Evolutionary conservation across 2,888 invertebrate genomes (phyloP).

Genomic region (Dasysyrphus albostriatus): DNA sequence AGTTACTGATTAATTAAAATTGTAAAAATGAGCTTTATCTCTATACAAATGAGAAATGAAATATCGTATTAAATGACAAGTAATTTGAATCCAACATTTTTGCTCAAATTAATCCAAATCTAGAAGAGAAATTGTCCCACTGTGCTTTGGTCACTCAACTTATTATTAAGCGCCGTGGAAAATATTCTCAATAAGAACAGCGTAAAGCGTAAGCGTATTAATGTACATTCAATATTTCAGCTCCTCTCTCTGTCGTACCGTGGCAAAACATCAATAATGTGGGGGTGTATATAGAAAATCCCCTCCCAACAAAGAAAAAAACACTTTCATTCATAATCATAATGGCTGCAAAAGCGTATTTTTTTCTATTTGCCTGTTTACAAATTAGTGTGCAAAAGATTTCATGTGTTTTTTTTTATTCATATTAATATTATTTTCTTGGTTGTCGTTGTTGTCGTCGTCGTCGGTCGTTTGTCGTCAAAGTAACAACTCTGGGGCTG

Average conservation of each 20-base stretch:
- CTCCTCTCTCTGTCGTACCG: background rate
- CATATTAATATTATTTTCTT: background rate
- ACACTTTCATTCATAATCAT: slow-evolving; percentile 66
- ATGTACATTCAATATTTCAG: background rate
- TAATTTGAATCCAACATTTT: background rate
- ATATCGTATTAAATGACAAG: background rate
- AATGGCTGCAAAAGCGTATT: slow-evolving; percentile 25
- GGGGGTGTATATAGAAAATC: slow-evolving; percentile 30
- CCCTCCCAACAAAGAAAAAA: slow-evolving; percentile 25
- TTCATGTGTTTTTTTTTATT: slow-evolving; percentile 1
- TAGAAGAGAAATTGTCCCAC: background rate
- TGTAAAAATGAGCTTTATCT: too few relatives aligned
- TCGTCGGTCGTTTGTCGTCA: slow-evolving; percentile 40
- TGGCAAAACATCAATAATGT: background rate
- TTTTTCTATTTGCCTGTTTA: slow-evolving; percentile 28
- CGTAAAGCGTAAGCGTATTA: background rate
- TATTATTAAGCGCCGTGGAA: background rate
- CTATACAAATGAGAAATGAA: background rate
- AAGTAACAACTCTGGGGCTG: slow-evolving; percentile 41
- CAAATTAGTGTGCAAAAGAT: slow-evolving; percentile 43
- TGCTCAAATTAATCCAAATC: background rate
- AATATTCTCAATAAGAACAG: background rate
- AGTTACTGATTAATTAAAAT: too few relatives aligned
- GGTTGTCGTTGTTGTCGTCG: background rate
- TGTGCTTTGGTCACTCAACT: background rate